These are phyloP conservation scores for Halichoeres trimaculatus DNA, from an alignment of 2,113 vertebrate genomes.

Conservation along the genomic window DNA sequence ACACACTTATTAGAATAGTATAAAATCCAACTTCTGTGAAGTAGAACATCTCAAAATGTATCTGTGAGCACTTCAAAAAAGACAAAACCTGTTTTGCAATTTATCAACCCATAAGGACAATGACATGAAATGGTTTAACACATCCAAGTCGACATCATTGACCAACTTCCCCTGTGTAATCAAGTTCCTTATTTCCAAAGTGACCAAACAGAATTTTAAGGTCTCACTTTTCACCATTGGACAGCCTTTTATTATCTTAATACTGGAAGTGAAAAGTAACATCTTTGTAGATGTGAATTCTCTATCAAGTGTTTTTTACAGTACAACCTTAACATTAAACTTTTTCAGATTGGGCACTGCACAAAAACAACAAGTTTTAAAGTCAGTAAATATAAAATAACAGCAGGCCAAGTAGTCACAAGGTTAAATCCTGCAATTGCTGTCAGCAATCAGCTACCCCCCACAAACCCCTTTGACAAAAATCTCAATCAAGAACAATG, in stretches of 20 bases:
- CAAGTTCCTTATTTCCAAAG: slow-evolving; percentile 72
- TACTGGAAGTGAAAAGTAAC: background rate
- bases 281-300: background rate
- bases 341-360: background rate
- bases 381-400: slow-evolving; percentile 15
- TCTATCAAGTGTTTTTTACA: background rate
- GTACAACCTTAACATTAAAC: background rate
- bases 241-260: background rate
- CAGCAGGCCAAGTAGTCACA: background rate
- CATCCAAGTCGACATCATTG: slow-evolving; percentile 59
- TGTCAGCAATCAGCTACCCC: slow-evolving; percentile 9
- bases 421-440: background rate
- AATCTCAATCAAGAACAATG: background rate
- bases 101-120: background rate
- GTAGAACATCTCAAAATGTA: fast-evolving
- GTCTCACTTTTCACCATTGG: background rate
- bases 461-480: no score
- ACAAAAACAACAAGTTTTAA: background rate
- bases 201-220: background rate
- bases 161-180: slow-evolving; percentile 73
- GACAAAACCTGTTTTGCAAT: background rate
- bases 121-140: slow-evolving; percentile 49
- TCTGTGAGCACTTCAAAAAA: background rate
- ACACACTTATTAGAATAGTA: no score
- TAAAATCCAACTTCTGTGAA: background rate